Evolutionary conservation across 2,797 vertebrate genomes (phyloP), one percentile per base, ranked within the genome.

Genomic region (Chelidonichthys spinosus): DNA sequence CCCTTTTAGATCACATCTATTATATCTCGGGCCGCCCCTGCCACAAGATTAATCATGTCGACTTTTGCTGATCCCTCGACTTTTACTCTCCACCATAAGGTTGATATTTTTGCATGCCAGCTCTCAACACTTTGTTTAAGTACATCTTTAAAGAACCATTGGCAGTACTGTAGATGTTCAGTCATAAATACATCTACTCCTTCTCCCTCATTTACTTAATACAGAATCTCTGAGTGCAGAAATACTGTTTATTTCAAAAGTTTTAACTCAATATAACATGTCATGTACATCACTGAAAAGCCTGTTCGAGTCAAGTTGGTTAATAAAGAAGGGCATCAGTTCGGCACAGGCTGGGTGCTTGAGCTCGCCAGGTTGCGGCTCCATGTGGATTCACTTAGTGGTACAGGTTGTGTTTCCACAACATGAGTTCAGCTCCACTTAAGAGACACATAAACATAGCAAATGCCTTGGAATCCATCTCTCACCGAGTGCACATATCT

Each of bases 331-430:
- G 81, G 82, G 43, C 75, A 79, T 54, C 64, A 59, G 86, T 81
- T 90, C 76, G 80, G 35, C 5, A 4, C 59, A 18, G 69, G 40
- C 37, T 63, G 43, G 43, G 44, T 72, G 55, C 67, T 81, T 65
- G 42, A 52, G 60, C 33, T 79, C 11, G 13, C 73, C 79, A 79
- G 63, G 78, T 76, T 70, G 63, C 71, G 61, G 40, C 60, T 79
- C 65, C 88, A 90, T 89, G 81, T 90, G 89, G 79, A 63, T 85
- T 85, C 87, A 91, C 76, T 92, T 89, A 90, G 63, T 46, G 50
- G 44, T 14, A 59, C 81, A 74, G 79, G 82, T 88, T 82, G 72
- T 78, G 71, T 87, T 92, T 91, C 84, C 77, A 88, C 82, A 86
- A 86, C 82, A 87, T 55, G 10, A 81, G 77, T 72, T 86, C 66